Percentiles rank a stretch among this genome's conserved stretches.
These are phyloP conservation scores for Limnephilus marmoratus DNA, from an alignment of 2,888 invertebrate species.

Conservation along the genomic window DNA sequence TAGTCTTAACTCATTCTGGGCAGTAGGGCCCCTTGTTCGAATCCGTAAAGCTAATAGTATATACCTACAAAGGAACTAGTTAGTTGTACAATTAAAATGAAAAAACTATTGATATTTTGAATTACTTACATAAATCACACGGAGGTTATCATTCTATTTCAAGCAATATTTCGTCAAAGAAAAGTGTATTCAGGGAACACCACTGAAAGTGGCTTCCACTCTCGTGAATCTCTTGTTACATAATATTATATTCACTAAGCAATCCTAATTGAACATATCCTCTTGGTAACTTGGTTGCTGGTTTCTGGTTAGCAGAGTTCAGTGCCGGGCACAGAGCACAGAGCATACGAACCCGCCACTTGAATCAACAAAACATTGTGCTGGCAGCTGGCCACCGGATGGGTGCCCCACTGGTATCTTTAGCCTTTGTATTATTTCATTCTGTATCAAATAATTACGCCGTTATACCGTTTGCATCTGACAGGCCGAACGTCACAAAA, in stretches of 20 bases:
- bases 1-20: too few relatives aligned
- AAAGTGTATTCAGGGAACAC: not conserved
- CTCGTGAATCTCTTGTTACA: not conserved
- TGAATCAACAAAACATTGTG: constrained; percentile 54
- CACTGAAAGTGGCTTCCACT: not conserved
- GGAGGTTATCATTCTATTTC: not conserved
- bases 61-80: too few relatives aligned
- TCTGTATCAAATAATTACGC: constrained; percentile 13
- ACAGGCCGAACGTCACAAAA: constrained; percentile 24
- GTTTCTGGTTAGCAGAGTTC: not conserved
- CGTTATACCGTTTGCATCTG: constrained; percentile 11
- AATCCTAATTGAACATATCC: not conserved
- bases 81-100: too few relatives aligned
- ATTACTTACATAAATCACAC: not conserved
- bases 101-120: too few relatives aligned
- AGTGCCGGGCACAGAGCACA: not conserved
- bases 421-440: constrained; percentile 17
- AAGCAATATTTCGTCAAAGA: not conserved
- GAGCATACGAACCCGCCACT: constrained; percentile 22
- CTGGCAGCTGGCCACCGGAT: constrained; percentile 56
- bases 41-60: too few relatives aligned
- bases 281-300: not conserved
- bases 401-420: not conserved
- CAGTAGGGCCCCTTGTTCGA: too few relatives aligned
- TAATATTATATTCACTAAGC: not conserved